Evolutionary conservation across 2,113 vertebrate species (phyloP), one percentile per base, ranked within the genome.

Genomic region (Delphinapterus leucas): DNA sequence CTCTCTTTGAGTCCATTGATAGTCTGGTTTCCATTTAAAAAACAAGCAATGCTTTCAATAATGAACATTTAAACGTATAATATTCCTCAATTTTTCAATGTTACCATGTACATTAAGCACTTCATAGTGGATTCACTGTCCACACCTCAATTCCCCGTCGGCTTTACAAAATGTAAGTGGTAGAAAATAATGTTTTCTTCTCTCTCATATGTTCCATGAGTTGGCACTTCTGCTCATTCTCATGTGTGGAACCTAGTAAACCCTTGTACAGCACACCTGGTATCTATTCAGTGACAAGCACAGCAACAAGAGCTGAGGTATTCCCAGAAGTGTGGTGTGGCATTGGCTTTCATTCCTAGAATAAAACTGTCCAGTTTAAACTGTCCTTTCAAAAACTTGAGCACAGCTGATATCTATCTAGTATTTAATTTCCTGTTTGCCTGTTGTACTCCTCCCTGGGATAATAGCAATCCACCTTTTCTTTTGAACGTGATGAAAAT

Each of bases 351-450:
- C 58, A 87, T 96, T 53, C 73, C 36, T 96, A 55, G 67, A 97
- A 11, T 74, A 95, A 47, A 73, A 21, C 87, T 95, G 73, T 63
- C 87, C 71, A 28, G 90, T 96, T 96, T 84, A 65, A 92, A 89
- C 23, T 80, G 74, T 90, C 90, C 67, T 98, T 98, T 93, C 60
- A 97, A 97, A 97, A 93, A 90, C 73, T 96, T 95, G 41, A 97
- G 38, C 85, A 90, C 67, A 96, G 87, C 61, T 97, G 94, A 73
- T 98, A 49, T 82, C 93, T 95, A 65, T n/a, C 36, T 91, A 89
- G 33, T 95, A 53, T 98, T 94, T 71, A 61, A 81, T 98, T 98
- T 98, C 96, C 94, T 93, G 49, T 85, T 38, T 77, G 38, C 71
- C 79, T 96, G 8, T 70, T 95, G 31, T 79, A 10, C 18, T 61